Percentiles rank a stretch among this genome's conserved stretches.
These are phyloP conservation scores for Muntiacus muntjak DNA, from an alignment of 2,113 vertebrate genomes.

Conservation along the genomic window DNA sequence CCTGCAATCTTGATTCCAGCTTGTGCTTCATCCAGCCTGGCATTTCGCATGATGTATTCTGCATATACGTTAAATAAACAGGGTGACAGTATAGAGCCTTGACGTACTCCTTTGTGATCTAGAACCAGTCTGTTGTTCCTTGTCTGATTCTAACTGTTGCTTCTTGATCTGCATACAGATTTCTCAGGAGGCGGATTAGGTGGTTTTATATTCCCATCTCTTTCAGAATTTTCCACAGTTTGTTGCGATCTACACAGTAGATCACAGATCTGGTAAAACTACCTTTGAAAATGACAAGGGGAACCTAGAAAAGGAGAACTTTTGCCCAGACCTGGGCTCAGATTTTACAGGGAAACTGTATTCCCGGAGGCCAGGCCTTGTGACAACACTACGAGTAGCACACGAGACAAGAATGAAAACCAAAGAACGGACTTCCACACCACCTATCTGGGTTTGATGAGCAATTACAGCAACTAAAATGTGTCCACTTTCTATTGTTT, in stretches of 20 bases:
- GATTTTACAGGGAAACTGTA: neutral
- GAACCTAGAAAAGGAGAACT: neutral
- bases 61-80: neutral
- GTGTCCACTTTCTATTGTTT: neutral
- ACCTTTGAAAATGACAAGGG: slow-evolving; percentile 14
- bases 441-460: neutral
- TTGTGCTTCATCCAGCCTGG: neutral
- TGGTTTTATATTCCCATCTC: neutral
- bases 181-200: neutral
- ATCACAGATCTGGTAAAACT: neutral
- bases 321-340: neutral
- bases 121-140: neutral
- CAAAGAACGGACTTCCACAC: neutral
- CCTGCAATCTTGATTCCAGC: neutral
- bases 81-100: neutral
- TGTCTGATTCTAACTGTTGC: neutral
- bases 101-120: neutral
- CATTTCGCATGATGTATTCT: neutral
- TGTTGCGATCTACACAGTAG: neutral
- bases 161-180: neutral
- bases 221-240: neutral
- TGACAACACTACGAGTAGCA: neutral
- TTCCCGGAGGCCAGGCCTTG: neutral
- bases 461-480: slow-evolving; percentile 7
- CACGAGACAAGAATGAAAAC: neutral